Evolutionary conservation across 2,113 vertebrate species (phyloP).

Genomic region (Pampusana beccarii): DNA sequence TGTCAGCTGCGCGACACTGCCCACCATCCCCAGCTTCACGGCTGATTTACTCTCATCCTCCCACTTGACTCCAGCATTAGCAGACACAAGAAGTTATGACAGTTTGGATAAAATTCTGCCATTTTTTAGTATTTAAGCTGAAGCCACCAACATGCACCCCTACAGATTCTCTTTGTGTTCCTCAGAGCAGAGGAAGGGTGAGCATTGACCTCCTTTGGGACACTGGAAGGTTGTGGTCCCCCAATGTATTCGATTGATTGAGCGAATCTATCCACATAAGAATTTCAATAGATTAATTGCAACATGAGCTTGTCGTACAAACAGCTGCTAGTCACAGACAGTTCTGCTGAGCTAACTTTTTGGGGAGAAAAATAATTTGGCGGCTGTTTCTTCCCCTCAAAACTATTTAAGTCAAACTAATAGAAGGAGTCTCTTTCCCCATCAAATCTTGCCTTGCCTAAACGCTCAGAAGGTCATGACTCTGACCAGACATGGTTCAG

Average conservation of each 20-base stretch:
- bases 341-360: background rate
- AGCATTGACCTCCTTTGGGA: background rate
- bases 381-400: background rate
- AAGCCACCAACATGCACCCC: background rate
- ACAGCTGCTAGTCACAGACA: background rate
- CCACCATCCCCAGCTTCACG: background rate
- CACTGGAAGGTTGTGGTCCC: background rate
- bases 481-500: background rate
- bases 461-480: background rate
- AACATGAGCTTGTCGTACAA: background rate
- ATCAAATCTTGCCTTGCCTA: background rate
- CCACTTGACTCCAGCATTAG: background rate
- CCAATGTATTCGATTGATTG: accelerated
- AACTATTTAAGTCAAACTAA: background rate
- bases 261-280: background rate
- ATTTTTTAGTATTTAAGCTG: background rate
- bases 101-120: background rate
- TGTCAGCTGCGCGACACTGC: constrained; percentile 43
- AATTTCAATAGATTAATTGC: background rate
- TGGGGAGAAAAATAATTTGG: background rate
- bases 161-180: background rate
- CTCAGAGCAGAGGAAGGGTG: background rate
- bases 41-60: constrained; percentile 26
- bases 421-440: background rate
- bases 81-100: background rate